Base-by-base conservation (phyloP, 2,113 vertebrate species). In the Poicephalus gulielmi region DNA sequence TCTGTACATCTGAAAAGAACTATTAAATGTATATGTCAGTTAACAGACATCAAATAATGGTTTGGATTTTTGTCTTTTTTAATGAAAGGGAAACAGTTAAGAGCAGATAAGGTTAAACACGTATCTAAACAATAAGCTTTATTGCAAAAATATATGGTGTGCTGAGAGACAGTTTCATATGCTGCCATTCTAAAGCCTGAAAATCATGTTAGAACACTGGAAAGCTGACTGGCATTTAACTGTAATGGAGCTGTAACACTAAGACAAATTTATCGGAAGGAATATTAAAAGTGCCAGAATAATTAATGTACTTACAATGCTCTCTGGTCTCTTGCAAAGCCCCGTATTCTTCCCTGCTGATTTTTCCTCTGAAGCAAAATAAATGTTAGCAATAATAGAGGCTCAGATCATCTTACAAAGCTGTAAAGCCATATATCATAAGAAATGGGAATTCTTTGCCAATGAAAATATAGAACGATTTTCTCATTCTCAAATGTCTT, bases 381-480 rank as follows among this genome's bases (percentile, higher is more conserved):
- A 92, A 95, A 84, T 78, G 83, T 88, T 94, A 92, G 89, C 73
- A 92, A 81, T 89, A 92, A 74, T 47, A 68, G 49, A 77, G 41
- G 60, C 31, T 86, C 41, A 37, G 91, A 95, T 86, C 89, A 92
- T 49, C 64, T 91, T 92, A 62, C 86, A 88, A 86, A 92, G 77
- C 81, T 86, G 64, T 83, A 86, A 95, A 93, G 63, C 91, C 77
- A 46, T 89, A 46, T 83, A 86, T 85, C 68, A 88, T 69, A 64
- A 73, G 63, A 94, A 90, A 93, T 35, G 22, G 33, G n/a, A 49
- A 52, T 86, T 90, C 41, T 83, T 86, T 94, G 87, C 94, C 93
- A 89, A 77, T 43, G 94, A 75, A 94, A 95, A 90, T 39, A 95
- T 67, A 74, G 67, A 27, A 86, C 25, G 52, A 85, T 81, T 94